Conservation (phyloP, 2,797 vertebrate genomes). For the Orientallactaga sibirica region DNA sequence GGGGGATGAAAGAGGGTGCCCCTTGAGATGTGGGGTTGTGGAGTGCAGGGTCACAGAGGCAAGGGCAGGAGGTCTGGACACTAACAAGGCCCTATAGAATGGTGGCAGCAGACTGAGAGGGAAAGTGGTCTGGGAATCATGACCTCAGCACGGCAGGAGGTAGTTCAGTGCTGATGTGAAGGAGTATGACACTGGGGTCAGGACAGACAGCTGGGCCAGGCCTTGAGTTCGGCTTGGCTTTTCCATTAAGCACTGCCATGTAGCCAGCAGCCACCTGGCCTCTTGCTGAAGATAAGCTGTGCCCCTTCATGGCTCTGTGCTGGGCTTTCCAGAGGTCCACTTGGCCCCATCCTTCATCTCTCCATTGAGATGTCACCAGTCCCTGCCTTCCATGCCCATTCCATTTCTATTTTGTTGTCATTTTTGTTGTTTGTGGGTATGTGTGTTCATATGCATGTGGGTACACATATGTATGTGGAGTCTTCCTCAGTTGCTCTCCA, state of each 20-base stretch:
- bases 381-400: no score
- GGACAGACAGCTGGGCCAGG: neutral
- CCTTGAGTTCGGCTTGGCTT: neutral
- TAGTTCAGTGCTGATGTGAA: neutral
- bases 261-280: neutral
- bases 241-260: rapidly evolving
- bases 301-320: no score
- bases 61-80: neutral
- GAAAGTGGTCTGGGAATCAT: neutral
- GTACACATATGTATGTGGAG: no score
- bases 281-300: neutral
- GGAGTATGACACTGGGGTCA: no score
- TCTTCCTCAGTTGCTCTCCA: no score
- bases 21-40: neutral
- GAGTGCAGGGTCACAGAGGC: neutral
- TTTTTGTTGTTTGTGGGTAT: no score
- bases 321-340: rapidly evolving
- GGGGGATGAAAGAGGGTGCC: no score
- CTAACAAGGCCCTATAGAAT: rapidly evolving
- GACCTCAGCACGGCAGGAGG: neutral
- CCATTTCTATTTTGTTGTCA: no score
- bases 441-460: no score
- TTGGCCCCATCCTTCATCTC: rapidly evolving
- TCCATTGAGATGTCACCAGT: neutral
- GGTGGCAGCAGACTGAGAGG: rapidly evolving